Evolutionary conservation across 2,888 invertebrate species (phyloP).

Genomic region (Synergus laeviventris): DNA sequence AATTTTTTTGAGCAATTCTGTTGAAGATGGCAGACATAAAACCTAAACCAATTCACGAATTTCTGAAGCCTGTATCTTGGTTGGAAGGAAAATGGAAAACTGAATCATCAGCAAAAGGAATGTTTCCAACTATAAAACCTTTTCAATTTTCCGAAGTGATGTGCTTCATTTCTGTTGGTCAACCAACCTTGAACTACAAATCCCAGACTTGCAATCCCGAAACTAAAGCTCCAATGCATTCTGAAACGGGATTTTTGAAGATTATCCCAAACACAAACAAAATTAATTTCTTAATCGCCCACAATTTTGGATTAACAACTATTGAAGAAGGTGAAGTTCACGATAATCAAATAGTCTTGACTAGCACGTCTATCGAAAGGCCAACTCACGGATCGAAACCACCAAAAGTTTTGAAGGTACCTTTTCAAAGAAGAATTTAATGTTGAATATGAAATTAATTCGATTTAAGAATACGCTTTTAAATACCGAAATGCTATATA

Average conservation of each 20-base stretch:
- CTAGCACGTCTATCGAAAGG: slow-evolving; percentile 76
- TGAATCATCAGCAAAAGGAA: slow-evolving; percentile 76
- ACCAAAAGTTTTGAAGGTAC: slow-evolving; percentile 77
- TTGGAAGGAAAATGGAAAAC: slow-evolving; percentile 80
- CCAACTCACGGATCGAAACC: slow-evolving; percentile 78
- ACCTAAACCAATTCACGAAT: slow-evolving; percentile 73
- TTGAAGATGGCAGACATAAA: slow-evolving; percentile 56
- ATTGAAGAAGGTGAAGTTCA: slow-evolving; percentile 79
- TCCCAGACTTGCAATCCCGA: slow-evolving; percentile 78
- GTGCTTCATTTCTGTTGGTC: slow-evolving; percentile 79
- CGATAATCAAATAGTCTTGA: slow-evolving; percentile 72
- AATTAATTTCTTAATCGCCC: slow-evolving; percentile 79
- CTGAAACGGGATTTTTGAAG: slow-evolving; percentile 81
- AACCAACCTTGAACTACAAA: slow-evolving; percentile 80
- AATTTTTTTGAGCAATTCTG: slow-evolving; percentile 1
- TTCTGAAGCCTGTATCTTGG: slow-evolving; percentile 79
- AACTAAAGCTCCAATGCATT: slow-evolving; percentile 79
- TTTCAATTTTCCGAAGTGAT: slow-evolving; percentile 80
- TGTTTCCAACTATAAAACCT: slow-evolving; percentile 79
- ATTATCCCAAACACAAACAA: slow-evolving; percentile 78
- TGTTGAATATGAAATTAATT: background rate
- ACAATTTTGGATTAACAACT: slow-evolving; percentile 81
- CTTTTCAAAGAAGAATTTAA: slow-evolving; percentile 15
- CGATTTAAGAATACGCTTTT: background rate
- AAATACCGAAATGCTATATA: background rate